Conservation (phyloP, 30 jellyfish, hydroid and myxozoan species). For the Aurelia coerulea region DNA sequence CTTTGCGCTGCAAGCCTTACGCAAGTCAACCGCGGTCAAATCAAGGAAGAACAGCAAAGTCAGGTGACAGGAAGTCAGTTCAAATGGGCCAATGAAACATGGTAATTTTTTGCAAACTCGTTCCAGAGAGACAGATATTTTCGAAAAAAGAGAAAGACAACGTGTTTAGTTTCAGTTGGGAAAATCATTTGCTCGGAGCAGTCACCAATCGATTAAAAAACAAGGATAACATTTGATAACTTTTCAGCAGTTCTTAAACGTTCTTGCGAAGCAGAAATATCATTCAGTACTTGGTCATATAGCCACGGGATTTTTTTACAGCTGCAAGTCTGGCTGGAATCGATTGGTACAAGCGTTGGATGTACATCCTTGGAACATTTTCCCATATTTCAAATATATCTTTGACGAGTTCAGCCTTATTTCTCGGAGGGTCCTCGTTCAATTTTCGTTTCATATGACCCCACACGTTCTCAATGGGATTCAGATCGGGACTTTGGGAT, state of each 20-base stretch:
- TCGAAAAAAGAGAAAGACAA: too few species aligned
- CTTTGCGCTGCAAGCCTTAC: neutral
- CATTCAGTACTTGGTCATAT: constrained; percentile 24
- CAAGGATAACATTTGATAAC: neutral
- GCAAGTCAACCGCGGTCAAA: neutral
- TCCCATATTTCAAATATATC: constrained; percentile 27
- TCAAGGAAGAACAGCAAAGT: constrained; percentile 1
- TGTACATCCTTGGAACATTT: constrained; percentile 22
- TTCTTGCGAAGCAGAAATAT: constrained; percentile 13
- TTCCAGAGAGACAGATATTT: neutral
- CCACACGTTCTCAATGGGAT: constrained; percentile 52
- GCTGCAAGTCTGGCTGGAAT: constrained; percentile 37
- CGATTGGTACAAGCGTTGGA: constrained; percentile 4
- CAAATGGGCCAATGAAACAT: neutral
- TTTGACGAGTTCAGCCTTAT: constrained; percentile 20
- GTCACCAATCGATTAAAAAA: neutral
- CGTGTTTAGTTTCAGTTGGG: too few species aligned
- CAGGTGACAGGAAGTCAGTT: constrained; percentile 23
- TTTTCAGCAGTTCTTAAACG: constrained; percentile 7
- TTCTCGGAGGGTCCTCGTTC: constrained; percentile 6
- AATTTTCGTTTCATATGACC: constrained; percentile 12
- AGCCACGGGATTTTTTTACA: constrained; percentile 15
- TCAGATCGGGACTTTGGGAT: constrained; percentile 51
- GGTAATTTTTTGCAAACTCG: neutral
- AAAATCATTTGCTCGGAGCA: neutral